Conservation (phyloP, 2,797 vertebrate species). For the Arctocebus calabarensis region DNA sequence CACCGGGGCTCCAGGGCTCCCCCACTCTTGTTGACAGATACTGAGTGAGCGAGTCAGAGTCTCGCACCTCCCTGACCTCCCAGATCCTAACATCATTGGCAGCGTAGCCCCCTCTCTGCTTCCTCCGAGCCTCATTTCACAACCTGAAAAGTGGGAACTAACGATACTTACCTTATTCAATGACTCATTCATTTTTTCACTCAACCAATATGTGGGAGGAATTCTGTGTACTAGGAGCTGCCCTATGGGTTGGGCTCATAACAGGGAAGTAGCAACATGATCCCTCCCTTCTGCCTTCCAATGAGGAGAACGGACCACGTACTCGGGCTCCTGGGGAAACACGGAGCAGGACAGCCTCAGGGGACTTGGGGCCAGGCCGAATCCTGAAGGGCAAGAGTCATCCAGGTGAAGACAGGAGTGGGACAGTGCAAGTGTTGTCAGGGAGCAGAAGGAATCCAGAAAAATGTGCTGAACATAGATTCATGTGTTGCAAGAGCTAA, state of each 20-base stretch:
- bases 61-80: not conserved
- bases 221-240: not conserved
- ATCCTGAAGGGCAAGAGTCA: not conserved
- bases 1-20: not conserved
- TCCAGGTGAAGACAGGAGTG: not conserved
- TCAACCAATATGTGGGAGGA: not conserved
- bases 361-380: not conserved
- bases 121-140: not conserved
- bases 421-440: not conserved
- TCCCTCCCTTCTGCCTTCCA: not conserved
- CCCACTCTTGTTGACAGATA: not conserved
- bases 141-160: not conserved
- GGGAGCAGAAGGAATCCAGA: not conserved
- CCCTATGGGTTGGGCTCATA: not conserved
- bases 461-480: not conserved
- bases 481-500: not conserved
- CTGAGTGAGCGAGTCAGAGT: not conserved
- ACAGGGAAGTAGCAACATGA: not conserved
- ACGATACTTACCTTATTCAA: not conserved
- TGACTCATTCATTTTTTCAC: slow-evolving; percentile 7
- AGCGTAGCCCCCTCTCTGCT: not conserved
- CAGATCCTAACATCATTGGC: not conserved
- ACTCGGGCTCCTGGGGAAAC: not conserved
- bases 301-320: not conserved
- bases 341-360: not conserved